Base-by-base conservation (phyloP, 2,113 vertebrate species). In the Proterorhinus semilunaris region DNA sequence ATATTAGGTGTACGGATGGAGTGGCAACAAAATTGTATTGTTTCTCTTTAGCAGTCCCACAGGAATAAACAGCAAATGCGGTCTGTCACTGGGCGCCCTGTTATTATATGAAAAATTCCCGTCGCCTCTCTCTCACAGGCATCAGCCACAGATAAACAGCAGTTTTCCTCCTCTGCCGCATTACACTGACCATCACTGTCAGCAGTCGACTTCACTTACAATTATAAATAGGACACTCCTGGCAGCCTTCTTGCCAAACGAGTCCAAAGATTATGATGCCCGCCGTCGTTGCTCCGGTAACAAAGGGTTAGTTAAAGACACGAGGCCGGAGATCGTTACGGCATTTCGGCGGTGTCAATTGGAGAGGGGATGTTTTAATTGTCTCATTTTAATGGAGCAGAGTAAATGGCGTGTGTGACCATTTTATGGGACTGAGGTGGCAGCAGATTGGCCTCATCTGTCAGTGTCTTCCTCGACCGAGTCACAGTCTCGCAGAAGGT, bases 281-380 rank as follows among this genome's bases (percentile, higher is more conserved):
- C 15, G 17, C 66, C 66, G 51, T 63, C 72, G 79, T 85, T 83
- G 65, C 76, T 79, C 61, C 53, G 46, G 76, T 62, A 74, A 81
- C 80, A 47, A 11, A 8, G 62, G 67, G 78, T 75, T 69, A 63
- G 76, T 57, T 73, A 49, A 73, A 75, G 72, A 68, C 69, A 57
- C 10, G 43, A 59, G 67, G 71, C 64, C 1, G 6, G n/a, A 3
- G 70, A 58, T 71, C 71, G 71, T 15, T 55, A 45, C 8, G 57
- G 67, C 65, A 64, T 63, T 75, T 78, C 44, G 62, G 61, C 15
- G 16, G 61, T 69, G 68, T 64, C 47, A 66, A 50, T 42, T 68
- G 48, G 55, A 53, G 62, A 50, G 68, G 64, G 65, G 72, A 53
- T 45, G 52, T 47, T 80, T 71, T 71, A 78, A 80, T 74, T 75